Conservation (phyloP, 2,113 vertebrate species). For the Otus sunia region DNA sequence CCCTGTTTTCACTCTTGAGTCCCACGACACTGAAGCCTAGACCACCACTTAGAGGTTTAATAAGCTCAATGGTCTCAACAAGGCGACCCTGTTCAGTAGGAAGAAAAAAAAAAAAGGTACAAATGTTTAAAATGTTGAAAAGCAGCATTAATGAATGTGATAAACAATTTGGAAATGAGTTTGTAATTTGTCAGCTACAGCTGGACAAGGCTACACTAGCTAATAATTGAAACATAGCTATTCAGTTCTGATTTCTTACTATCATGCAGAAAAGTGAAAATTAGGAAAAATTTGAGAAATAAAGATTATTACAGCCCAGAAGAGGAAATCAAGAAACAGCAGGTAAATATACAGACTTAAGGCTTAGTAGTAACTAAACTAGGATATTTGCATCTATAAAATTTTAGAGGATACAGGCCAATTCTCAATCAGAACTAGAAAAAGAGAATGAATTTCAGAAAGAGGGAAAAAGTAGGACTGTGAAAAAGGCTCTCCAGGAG, state of each 20-base stretch:
- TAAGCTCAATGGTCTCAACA: slow-evolving; percentile 85
- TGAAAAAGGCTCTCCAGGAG: neutral
- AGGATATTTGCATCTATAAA: neutral
- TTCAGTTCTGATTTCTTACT: accelerated
- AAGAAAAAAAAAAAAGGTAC: neutral
- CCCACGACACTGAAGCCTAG: slow-evolving; percentile 95
- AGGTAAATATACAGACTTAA: neutral
- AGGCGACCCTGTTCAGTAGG: slow-evolving; percentile 82
- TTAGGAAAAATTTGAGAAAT: neutral
- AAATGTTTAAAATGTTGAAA: neutral
- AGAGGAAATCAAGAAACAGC: neutral
- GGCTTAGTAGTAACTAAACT: neutral
- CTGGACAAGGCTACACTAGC: neutral
- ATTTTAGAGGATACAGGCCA: neutral
- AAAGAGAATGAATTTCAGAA: neutral
- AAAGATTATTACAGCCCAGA: neutral
- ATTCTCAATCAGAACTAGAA: neutral
- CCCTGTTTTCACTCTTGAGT: slow-evolving; percentile 89
- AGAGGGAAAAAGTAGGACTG: neutral
- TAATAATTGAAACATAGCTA: neutral
- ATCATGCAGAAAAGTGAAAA: neutral
- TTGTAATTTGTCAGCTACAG: neutral
- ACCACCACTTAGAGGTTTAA: slow-evolving; percentile 85
- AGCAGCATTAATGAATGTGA: neutral
- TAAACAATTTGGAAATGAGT: neutral